Conservation (phyloP, 1,140 invertebrate species). For the Lanistes nyassanus region DNA sequence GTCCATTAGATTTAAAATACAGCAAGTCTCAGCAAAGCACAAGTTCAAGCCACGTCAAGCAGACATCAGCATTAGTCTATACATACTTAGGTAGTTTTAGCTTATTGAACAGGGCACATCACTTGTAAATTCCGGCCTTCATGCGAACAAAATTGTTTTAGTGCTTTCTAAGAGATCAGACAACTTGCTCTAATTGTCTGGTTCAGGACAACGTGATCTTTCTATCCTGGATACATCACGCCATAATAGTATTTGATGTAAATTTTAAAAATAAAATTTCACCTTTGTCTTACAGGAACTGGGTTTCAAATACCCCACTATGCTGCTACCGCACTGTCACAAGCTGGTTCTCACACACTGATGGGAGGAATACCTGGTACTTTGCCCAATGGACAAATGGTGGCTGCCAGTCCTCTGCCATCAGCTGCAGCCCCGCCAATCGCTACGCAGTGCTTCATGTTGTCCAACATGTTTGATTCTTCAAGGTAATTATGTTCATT, state of each 20-base stretch:
- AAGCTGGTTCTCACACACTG: constrained; percentile 1
- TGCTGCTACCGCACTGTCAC: constrained; percentile 80
- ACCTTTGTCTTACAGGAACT: constrained; percentile 60
- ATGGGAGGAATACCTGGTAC: constrained; percentile 17
- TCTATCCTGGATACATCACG: not conserved
- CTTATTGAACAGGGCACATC: too few relatives aligned
- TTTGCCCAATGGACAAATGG: constrained; percentile 23
- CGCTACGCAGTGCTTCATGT: constrained; percentile 98
- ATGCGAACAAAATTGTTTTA: too few relatives aligned
- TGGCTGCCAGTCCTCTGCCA: constrained; percentile 24
- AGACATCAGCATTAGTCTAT: too few relatives aligned
- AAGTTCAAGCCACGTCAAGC: too few relatives aligned
- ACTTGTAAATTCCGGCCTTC: too few relatives aligned
- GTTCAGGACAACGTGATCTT: too few relatives aligned
- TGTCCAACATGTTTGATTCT: constrained; percentile 99
- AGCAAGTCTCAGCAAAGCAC: too few relatives aligned
- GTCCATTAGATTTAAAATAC: too few relatives aligned
- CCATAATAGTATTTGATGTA: not conserved
- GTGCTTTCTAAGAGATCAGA: too few relatives aligned
- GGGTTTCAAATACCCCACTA: constrained; percentile 92
- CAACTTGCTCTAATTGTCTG: too few relatives aligned
- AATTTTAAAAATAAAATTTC: too few relatives aligned
- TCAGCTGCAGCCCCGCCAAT: constrained; percentile 80
- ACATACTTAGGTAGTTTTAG: too few relatives aligned
- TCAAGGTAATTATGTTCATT: constrained; percentile 66